A percentile compares a stretch with the other conserved stretches of the same genome.
phyloP scores from a whole-genome alignment of 2,797 vertebrate species.

The Hydrophis major region DNA sequence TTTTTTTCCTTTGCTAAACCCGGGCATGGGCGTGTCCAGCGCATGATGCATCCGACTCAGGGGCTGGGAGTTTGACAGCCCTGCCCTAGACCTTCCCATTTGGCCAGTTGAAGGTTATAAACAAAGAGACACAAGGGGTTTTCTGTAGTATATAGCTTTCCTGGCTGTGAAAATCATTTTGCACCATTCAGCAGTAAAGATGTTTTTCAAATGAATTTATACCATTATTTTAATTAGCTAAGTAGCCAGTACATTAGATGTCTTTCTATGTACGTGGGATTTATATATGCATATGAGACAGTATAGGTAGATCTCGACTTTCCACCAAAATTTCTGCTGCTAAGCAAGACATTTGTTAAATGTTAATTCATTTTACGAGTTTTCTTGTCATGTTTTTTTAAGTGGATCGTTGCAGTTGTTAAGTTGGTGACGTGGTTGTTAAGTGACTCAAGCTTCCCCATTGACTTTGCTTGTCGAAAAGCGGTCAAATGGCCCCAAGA shows the following conservation, averaged over 20 bases:
- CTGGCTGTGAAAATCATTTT: background rate
- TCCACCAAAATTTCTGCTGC: background rate
- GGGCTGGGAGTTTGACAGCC: background rate
- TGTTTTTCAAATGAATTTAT: background rate
- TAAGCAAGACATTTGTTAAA: background rate
- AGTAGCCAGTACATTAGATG: background rate
- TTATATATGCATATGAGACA: background rate
- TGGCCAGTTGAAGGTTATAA: background rate
- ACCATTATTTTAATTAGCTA: background rate
- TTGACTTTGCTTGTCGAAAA: background rate
- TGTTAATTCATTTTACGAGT: background rate
- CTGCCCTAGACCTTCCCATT: background rate
- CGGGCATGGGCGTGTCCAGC: no score
- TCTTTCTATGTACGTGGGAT: background rate
- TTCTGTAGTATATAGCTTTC: background rate
- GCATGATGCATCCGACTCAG: no score
- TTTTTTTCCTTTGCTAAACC: no score
- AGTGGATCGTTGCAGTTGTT: background rate
- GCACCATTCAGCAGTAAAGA: background rate
- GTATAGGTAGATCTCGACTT: background rate
- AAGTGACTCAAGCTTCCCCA: background rate
- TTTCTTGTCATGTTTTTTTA: background rate
- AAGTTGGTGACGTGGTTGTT: background rate
- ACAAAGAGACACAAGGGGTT: background rate
- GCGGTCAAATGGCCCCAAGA: accelerated